These are phyloP conservation scores for Panulirus ornatus DNA, from an alignment of 1,140 invertebrate species.

Conservation along the genomic window DNA sequence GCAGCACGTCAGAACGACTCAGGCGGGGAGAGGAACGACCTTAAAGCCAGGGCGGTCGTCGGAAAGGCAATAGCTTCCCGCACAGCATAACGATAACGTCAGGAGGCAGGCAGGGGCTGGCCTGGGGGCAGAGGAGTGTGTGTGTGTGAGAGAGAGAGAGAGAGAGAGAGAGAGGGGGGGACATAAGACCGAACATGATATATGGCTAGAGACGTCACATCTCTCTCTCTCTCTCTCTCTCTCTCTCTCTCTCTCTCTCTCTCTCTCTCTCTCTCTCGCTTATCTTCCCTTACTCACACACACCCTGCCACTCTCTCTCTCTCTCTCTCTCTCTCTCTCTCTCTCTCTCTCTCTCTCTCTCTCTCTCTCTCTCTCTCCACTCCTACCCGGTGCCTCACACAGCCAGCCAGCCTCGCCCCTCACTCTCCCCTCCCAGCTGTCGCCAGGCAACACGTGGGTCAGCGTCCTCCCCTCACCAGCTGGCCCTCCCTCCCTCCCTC, in stretches of 20 bases:
- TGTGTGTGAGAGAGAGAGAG: no score
- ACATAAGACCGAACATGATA: background rate
- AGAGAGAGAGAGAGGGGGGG: background rate
- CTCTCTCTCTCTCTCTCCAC: background rate
- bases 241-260: background rate
- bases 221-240: background rate
- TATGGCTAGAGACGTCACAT: background rate
- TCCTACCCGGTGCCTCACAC: background rate
- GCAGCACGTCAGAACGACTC: no score
- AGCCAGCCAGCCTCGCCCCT: background rate
- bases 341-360: background rate
- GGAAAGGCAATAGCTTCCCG: background rate
- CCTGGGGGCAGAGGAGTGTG: background rate
- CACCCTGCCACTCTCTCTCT: background rate
- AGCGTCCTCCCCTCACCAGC: slow-evolving; percentile 29
- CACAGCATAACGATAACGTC: background rate
- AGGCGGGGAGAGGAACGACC: no score
- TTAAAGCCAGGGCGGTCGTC: no score
- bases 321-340: background rate
- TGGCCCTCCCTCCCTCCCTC: background rate
- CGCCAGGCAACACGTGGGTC: slow-evolving; percentile 56
- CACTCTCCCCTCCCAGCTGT: slow-evolving; percentile 40
- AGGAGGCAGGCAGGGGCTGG: background rate
- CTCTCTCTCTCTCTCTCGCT: background rate
- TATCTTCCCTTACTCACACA: background rate